Evolutionary conservation across 1,140 invertebrate species (phyloP).

Genomic region (Drosophila gunungcola): DNA sequence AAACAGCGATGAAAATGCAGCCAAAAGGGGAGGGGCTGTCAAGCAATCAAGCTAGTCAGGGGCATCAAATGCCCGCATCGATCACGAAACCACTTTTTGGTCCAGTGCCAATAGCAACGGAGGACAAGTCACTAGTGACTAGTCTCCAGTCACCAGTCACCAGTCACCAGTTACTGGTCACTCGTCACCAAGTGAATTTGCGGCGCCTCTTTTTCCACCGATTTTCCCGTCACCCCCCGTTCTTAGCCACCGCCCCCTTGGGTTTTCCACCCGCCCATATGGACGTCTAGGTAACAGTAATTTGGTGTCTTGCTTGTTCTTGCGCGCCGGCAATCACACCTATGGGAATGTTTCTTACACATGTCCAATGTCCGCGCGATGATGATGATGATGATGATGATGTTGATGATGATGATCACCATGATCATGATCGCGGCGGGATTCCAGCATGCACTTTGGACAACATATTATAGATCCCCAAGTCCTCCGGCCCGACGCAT

Average conservation of each 20-base stretch:
- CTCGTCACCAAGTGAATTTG: conserved; percentile 38
- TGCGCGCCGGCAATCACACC: conserved; percentile 81
- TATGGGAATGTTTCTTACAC: conserved; percentile 81
- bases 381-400: not conserved
- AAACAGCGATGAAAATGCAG: conserved; percentile 2
- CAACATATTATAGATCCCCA: conserved; percentile 64
- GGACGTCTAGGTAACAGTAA: conserved; percentile 65
- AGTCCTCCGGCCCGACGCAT: conserved; percentile 44
- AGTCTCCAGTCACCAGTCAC: too few relatives aligned
- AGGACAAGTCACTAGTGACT: conserved; percentile 2
- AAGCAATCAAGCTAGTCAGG: conserved; percentile 16
- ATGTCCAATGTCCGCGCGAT: conserved; percentile 50
- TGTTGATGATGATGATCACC: too few relatives aligned
- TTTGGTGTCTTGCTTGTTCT: conserved; percentile 82
- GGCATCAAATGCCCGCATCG: conserved; percentile 23
- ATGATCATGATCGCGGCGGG: conserved; percentile 14
- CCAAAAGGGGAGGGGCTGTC: conserved; percentile 17
- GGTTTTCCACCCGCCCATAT: conserved; percentile 16
- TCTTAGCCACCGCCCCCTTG: not conserved
- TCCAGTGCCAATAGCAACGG: conserved; percentile 39
- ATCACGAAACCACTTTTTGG: conserved; percentile 45
- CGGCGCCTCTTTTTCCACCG: conserved; percentile 29
- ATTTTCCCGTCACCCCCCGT: not conserved
- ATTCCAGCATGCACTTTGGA: conserved; percentile 76
- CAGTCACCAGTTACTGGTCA: conserved; percentile 5